Evolutionary conservation across 2,888 invertebrate species (phyloP), one percentile per base, ranked within the genome.

Genomic region (Mantis religiosa): DNA sequence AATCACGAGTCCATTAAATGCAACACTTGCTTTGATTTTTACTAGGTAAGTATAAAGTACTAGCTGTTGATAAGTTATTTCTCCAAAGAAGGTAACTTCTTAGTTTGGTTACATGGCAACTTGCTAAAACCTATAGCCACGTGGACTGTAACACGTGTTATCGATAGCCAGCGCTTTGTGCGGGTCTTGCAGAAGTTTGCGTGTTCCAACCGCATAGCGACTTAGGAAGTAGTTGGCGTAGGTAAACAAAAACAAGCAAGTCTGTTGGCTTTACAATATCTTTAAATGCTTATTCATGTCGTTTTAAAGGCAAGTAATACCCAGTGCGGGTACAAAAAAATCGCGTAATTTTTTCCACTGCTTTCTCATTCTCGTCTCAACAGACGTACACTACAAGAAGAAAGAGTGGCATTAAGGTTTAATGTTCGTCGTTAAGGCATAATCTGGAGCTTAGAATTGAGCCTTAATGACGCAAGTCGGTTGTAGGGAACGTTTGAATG

Each of bases 391-490:
- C 20, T 30, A 84, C 30, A 30, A 84, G 71, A 87, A 87, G 87
- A 87, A 87, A 87, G 82, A 41, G 82, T 81, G 28, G 34, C 82
- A 87, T 82, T 87, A 87, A 34, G 82, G 87, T 82, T 87, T 87
- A 87, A 82, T 82, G 87, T 87, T 34, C n/a, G 87, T 82, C 87
- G 34, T 87, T 87, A 87, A 30, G n/a, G 82, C 81, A 81, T 86
- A 86, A 86, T 86, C 86, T 81, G 71, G n/a, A 82, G 87, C 87
- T 87, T 87, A 87, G 87, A 87, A 34, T 34, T 41, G 87, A 82
- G 87, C 87, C 87, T 87, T 87, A 87, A 87, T 82, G 87, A 87
- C 82, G 41, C 82, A 82, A 86, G 71, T 81, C 86, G 25, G 27
- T 86, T 30, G 25, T 41, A 34, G 34, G 34, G 87, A 82, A 82